A percentile compares a stretch with the other conserved stretches of the same genome.
phyloP scores from a whole-genome alignment of 2,113 vertebrate species.

The Pomatostomus ruficeps region DNA sequence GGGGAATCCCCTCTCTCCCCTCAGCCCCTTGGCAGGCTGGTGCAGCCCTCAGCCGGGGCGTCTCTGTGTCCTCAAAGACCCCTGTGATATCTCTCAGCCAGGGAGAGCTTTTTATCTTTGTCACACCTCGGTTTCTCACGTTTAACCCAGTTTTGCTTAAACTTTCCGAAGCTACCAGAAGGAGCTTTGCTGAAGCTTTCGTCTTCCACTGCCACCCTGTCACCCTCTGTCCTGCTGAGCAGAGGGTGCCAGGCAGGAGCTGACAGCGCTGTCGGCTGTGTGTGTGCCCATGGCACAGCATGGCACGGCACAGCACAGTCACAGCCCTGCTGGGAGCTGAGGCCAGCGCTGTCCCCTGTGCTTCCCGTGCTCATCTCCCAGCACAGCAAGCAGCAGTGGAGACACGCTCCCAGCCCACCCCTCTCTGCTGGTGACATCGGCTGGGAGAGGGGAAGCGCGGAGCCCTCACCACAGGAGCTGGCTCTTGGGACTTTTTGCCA shows the following conservation, averaged over 20 bases:
- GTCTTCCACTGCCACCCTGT: not conserved
- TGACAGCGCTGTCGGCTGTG: not conserved
- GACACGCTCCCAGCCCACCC: rapidly evolving
- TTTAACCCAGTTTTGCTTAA: not conserved
- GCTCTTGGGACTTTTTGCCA: not conserved
- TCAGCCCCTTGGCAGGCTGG: not conserved
- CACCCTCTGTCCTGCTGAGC: rapidly evolving
- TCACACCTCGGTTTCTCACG: not conserved
- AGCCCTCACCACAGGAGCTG: not conserved
- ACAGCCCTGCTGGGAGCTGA: not conserved
- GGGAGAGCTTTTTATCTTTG: not conserved
- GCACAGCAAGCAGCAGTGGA: rapidly evolving
- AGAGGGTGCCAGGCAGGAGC: not conserved
- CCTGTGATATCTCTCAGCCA: not conserved
- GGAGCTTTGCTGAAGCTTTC: not conserved
- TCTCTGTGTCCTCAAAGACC: rapidly evolving
- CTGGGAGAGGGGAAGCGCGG: not conserved
- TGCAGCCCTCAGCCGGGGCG: not conserved
- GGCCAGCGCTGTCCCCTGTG: rapidly evolving
- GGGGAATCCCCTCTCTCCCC: not conserved
- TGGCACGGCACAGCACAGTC: rapidly evolving
- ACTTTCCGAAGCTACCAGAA: rapidly evolving
- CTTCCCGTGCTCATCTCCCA: not conserved
- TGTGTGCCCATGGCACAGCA: rapidly evolving
- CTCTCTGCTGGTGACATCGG: not conserved